Evolutionary conservation across 2,113 vertebrate species (phyloP).

Genomic region (Cryptotis parvus): DNA sequence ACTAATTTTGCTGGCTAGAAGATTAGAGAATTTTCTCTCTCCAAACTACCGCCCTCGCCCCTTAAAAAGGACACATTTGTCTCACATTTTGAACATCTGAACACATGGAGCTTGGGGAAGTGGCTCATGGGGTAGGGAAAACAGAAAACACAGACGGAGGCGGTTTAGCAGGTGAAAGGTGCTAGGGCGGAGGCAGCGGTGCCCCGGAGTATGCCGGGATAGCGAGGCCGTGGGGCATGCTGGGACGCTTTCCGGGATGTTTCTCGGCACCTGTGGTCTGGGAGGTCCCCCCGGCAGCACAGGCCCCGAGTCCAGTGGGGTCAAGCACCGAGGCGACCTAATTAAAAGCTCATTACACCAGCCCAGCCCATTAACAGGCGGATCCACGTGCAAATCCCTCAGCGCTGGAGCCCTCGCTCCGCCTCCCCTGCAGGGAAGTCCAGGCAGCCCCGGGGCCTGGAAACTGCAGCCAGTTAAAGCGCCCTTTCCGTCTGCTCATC

Average conservation of each 20-base stretch:
- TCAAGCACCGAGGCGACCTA: slow-evolving; percentile 88
- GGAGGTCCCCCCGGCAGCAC: slow-evolving; percentile 68
- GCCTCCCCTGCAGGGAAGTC: slow-evolving; percentile 84
- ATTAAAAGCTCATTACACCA: slow-evolving; percentile 90
- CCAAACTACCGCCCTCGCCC: neutral
- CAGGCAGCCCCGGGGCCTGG: slow-evolving; percentile 83
- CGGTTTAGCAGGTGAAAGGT: no score
- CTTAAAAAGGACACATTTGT: neutral
- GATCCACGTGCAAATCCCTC: slow-evolving; percentile 87
- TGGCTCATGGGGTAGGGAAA: neutral
- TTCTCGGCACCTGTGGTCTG: slow-evolving; percentile 74
- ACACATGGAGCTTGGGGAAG: neutral
- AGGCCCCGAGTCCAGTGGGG: slow-evolving; percentile 83
- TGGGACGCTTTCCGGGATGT: slow-evolving; percentile 24
- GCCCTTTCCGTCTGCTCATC: slow-evolving; percentile 83
- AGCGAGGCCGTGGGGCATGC: neutral
- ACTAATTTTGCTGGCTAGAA: slow-evolving; percentile 62
- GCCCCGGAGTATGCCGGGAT: slow-evolving; percentile 32
- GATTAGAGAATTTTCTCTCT: slow-evolving; percentile 30
- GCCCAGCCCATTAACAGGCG: slow-evolving; percentile 86
- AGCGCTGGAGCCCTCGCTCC: slow-evolving; percentile 76
- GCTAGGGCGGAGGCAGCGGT: fast-evolving
- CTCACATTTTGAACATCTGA: slow-evolving; percentile 36
- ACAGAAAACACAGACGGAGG: neutral
- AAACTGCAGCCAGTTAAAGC: slow-evolving; percentile 83